A percentile compares a stretch with the other conserved stretches of the same genome.
phyloP scores from a whole-genome alignment of 2,797 vertebrate genomes.

The Coccyzus lansbergi region DNA sequence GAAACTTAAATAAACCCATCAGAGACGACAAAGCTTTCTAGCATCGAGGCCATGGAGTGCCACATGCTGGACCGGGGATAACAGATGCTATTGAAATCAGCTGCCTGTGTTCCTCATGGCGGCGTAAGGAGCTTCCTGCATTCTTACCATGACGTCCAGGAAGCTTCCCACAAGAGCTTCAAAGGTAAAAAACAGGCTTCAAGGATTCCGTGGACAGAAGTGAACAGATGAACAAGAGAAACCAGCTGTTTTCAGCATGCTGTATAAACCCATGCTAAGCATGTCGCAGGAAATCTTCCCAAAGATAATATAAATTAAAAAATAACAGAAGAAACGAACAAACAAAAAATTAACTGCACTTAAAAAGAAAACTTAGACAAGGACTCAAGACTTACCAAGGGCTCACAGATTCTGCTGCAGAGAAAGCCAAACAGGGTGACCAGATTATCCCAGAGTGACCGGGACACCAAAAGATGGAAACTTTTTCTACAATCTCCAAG shows the following conservation, averaged over 20 bases:
- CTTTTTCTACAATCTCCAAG: neutral
- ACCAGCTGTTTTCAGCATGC: neutral
- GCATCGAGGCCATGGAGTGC: neutral
- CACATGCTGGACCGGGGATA: neutral
- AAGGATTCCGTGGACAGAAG: neutral
- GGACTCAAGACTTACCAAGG: neutral
- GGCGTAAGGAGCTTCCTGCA: neutral
- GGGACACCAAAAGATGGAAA: neutral
- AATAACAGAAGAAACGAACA: neutral
- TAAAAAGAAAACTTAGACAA: neutral
- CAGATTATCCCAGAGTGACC: neutral
- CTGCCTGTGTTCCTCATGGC: neutral
- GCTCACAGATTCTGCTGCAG: neutral
- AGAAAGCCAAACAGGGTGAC: neutral
- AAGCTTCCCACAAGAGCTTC: neutral
- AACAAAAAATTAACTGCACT: neutral
- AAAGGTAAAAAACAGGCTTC: neutral
- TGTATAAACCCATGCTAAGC: neutral
- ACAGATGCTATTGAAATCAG: neutral
- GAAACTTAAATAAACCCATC: no score
- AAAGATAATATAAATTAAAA: neutral
- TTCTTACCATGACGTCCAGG: neutral
- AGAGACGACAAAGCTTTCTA: neutral
- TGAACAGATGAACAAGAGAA: neutral
- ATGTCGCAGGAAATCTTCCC: neutral